These are phyloP conservation scores for Petrosia ficiformis DNA, from an alignment of 37 sponge, comb jelly and placozoan species.

Conservation along the genomic window DNA sequence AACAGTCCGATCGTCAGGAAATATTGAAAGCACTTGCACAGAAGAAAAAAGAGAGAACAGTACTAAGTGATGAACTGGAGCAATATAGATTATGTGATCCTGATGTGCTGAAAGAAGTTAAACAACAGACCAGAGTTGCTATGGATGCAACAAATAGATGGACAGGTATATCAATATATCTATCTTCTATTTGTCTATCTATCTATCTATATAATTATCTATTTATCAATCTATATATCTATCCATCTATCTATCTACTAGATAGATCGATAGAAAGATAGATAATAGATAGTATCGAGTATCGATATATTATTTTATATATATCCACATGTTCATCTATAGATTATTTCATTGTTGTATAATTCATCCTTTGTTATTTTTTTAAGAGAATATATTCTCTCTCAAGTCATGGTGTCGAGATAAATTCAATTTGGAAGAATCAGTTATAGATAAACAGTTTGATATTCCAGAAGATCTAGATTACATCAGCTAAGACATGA, in stretches of 20 bases:
- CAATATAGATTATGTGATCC: constrained; percentile 88
- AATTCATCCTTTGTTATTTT: background rate
- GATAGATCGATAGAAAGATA: background rate
- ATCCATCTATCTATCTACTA: no score
- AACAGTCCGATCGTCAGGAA: constrained; percentile 43
- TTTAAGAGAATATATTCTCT: constrained; percentile 90
- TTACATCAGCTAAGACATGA: constrained; percentile 56
- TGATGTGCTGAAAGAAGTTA: constrained; percentile 43
- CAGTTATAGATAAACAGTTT: constrained; percentile 78
- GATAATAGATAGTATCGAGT: no score
- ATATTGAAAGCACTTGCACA: constrained; percentile 63
- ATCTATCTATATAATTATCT: no score
- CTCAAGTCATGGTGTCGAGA: constrained; percentile 93
- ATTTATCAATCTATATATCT: no score
- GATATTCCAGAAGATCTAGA: constrained; percentile 97
- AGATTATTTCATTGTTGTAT: background rate
- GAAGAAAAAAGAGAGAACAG: constrained; percentile 22
- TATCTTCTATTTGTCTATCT: no score
- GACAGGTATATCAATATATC: constrained; percentile 89
- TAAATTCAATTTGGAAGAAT: constrained; percentile 79
- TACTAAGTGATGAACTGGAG: constrained; percentile 59
- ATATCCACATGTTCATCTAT: background rate
- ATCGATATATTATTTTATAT: no score
- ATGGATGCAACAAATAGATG: constrained; percentile 90
- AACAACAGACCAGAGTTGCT: constrained; percentile 51